phyloP scores from a whole-genome alignment of 1,140 invertebrate genomes.

The Pteromalus puparum region DNA sequence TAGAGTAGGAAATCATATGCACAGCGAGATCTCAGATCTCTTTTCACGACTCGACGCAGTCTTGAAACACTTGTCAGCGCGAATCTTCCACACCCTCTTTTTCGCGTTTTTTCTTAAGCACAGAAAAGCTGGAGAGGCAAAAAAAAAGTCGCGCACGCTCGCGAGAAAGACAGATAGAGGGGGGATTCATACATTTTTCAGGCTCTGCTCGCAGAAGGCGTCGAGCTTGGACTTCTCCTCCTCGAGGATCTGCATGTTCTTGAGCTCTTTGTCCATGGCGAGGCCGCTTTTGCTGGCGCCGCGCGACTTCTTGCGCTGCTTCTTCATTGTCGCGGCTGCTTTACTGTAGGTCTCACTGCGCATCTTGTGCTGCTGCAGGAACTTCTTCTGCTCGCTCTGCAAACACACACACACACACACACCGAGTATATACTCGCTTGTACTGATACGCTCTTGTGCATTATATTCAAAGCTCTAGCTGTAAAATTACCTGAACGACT shows the following conservation, averaged over 20 bases:
- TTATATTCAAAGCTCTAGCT: neutral
- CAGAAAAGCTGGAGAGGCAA: neutral
- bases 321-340: constrained; percentile 91
- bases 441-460: neutral
- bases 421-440: neutral
- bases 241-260: constrained; percentile 93
- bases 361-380: constrained; percentile 91
- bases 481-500: constrained; percentile 88
- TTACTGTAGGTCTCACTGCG: constrained; percentile 92
- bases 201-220: constrained; percentile 91
- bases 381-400: constrained; percentile 92
- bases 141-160: neutral
- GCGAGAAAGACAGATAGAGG: neutral
- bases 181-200: constrained; percentile 86
- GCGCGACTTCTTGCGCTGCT: constrained; percentile 90
- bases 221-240: constrained; percentile 94
- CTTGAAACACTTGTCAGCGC: neutral
- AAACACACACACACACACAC: constrained; percentile 65
- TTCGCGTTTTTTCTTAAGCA: neutral
- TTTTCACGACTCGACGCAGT: neutral
- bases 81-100: neutral
- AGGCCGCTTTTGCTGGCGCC: constrained; percentile 85
- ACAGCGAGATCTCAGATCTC: neutral
- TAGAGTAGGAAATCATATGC: too few relatives aligned
- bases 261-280: constrained; percentile 92